A percentile compares a stretch with the other conserved stretches of the same genome.
Evolutionary conservation across 2,113 vertebrate species (phyloP).

Genomic region (Eidolon helvum): DNA sequence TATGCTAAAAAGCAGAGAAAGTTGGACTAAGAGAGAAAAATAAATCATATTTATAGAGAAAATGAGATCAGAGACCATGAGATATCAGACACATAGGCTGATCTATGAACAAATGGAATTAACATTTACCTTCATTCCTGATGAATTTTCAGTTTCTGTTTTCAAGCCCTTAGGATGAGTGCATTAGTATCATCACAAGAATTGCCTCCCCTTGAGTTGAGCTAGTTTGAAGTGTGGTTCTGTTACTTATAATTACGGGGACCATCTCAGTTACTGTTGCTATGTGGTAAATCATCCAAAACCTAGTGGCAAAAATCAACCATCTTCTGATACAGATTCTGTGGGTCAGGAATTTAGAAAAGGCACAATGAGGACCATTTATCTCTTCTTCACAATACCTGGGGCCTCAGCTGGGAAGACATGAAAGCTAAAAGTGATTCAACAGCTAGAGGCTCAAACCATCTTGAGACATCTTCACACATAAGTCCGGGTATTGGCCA

Average conservation of each 20-base stretch:
- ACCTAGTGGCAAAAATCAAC: neutral
- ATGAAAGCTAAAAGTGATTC: neutral
- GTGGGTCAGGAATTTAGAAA: neutral
- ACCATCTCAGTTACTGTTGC: neutral
- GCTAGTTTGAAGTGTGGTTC: neutral
- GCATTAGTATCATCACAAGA: neutral
- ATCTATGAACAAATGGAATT: neutral
- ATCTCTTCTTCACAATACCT: neutral
- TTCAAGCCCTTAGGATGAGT: neutral
- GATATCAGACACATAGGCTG: neutral
- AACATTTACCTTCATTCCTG: neutral
- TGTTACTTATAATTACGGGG: neutral
- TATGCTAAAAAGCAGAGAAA: neutral
- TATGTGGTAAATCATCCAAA: neutral
- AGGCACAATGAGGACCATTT: rapidly evolving
- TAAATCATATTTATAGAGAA: neutral
- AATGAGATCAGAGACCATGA: neutral
- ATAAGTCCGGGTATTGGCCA: neutral
- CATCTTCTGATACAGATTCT: neutral
- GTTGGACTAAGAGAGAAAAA: neutral
- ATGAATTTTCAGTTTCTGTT: neutral
- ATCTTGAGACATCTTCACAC: neutral
- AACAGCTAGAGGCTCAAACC: neutral
- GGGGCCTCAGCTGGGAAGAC: neutral
- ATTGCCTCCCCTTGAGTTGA: neutral